Evolutionary conservation across 2,797 vertebrate genomes (phyloP), one percentile per base, ranked within the genome.

Genomic region (Siniperca scherzeri): DNA sequence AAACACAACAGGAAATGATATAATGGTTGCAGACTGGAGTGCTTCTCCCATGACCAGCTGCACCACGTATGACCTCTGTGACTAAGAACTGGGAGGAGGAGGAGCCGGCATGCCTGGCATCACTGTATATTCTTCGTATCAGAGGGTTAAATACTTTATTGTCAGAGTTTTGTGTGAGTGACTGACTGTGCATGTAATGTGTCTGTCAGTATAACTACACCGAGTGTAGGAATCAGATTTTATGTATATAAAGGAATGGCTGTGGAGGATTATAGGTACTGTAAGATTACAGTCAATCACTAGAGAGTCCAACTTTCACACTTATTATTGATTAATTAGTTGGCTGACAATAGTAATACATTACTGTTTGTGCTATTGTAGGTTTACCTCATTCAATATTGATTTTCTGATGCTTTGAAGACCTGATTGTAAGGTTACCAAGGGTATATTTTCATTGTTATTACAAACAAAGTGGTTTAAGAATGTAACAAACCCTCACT

Each of bases 1-100:
- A 97, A 96, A 93, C 91, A 94, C 94, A 89, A 90, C 92, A 96
- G 97, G 96, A 97, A 97, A 96, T 96, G 89, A 96, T 95, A 92
- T 87, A 94, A 97, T 90, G 88, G 93, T 87, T 93, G 85, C 90
- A 93, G 93, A 96, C 93, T 91, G 84, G 81, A 89, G 33, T 81
- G 74, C 88, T 95, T 96, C 95, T 95, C 91, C 79, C 92, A 91
- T 95, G 94, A 92, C 94, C 95, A 90, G 92, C 91, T 94, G 94
- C 80, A 93, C 92, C 83, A 6, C 83, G 80, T 85, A 64, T 96
- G 97, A 96, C 94, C 96, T 91, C 80, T 79, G n/a, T 81, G 79
- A 87, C 88, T 8, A 88, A 93, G 90, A 86, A 85, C 84, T 74
- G 62, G 52, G 85, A 91, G 66, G 74, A 81, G 70, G 82, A 84